phyloP scores from a whole-genome alignment of 2,888 invertebrate genomes.

The Philereme vetulata region DNA sequence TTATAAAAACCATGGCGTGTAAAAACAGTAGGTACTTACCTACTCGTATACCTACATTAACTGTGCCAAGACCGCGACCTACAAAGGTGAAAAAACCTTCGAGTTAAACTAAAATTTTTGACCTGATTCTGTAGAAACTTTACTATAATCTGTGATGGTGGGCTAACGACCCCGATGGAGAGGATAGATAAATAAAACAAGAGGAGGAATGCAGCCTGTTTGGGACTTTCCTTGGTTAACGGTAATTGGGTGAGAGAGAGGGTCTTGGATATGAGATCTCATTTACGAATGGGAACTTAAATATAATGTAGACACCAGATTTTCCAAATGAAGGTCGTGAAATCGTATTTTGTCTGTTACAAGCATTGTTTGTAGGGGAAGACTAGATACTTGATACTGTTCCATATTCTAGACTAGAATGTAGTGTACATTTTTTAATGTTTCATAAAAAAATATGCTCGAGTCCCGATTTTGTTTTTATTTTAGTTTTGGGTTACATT shows the following conservation, averaged over 20 bases:
- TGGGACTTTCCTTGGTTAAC: constrained; percentile 53
- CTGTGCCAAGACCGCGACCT: constrained; percentile 57
- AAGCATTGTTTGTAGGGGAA: too few relatives aligned
- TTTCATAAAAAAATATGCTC: too few relatives aligned
- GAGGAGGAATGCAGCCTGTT: constrained; percentile 64
- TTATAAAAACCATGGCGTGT: constrained; percentile 21
- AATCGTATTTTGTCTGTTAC: too few relatives aligned
- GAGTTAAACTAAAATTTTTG: constrained; percentile 78
- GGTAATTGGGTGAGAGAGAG: constrained; percentile 35
- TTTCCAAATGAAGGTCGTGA: too few relatives aligned
- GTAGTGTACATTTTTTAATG: too few relatives aligned
- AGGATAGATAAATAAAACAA: constrained; percentile 69
- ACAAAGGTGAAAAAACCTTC: constrained; percentile 79
- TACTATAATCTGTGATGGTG: constrained; percentile 42
- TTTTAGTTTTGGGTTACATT: too few relatives aligned
- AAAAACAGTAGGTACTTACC: neutral
- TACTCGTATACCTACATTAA: neutral
- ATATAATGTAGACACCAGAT: too few relatives aligned
- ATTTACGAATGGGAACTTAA: neutral
- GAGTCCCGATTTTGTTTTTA: too few relatives aligned
- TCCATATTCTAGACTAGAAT: too few relatives aligned
- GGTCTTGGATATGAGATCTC: constrained; percentile 5
- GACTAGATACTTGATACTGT: too few relatives aligned
- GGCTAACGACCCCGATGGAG: constrained; percentile 71
- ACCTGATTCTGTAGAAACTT: constrained; percentile 71